Evolutionary conservation across 2,797 vertebrate species (phyloP).

Genomic region (Chelon labrosus): DNA sequence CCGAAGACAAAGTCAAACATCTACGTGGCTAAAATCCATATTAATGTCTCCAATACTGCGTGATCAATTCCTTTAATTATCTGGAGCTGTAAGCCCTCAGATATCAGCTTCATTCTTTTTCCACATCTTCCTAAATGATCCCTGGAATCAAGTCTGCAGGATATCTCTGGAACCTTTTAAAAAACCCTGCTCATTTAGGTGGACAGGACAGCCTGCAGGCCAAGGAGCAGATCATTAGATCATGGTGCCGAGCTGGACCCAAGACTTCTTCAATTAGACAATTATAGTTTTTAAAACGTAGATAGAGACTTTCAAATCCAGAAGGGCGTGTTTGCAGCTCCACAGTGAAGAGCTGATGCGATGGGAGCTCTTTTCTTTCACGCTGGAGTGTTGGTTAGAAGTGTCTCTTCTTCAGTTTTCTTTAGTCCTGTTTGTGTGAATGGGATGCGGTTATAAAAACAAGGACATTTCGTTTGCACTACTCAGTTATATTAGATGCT

Average conservation of each 20-base stretch:
- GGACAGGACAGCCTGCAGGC: constrained; percentile 43
- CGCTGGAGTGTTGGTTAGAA: not conserved
- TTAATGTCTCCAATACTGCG: constrained; percentile 42
- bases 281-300: constrained; percentile 49
- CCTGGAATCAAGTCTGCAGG: constrained; percentile 40
- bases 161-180: constrained; percentile 4
- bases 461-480: too few species aligned
- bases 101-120: constrained; percentile 34
- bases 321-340: not conserved
- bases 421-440: constrained; percentile 15
- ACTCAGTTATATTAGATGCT: too few species aligned
- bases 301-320: constrained; percentile 9
- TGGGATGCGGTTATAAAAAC: not conserved
- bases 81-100: constrained; percentile 18
- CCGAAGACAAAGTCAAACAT: constrained; percentile 20
- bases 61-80: constrained; percentile 64
- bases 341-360: constrained; percentile 13
- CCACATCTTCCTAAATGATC: constrained; percentile 45
- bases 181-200: constrained; percentile 27
- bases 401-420: constrained; percentile 11
- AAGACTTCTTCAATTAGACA: constrained; percentile 50
- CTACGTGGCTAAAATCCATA: constrained; percentile 41
- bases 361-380: constrained; percentile 1
- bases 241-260: constrained; percentile 33
- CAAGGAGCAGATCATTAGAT: constrained; percentile 47